These are phyloP conservation scores for Numenius arquata DNA, from an alignment of 2,113 vertebrate species.

Conservation along the genomic window DNA sequence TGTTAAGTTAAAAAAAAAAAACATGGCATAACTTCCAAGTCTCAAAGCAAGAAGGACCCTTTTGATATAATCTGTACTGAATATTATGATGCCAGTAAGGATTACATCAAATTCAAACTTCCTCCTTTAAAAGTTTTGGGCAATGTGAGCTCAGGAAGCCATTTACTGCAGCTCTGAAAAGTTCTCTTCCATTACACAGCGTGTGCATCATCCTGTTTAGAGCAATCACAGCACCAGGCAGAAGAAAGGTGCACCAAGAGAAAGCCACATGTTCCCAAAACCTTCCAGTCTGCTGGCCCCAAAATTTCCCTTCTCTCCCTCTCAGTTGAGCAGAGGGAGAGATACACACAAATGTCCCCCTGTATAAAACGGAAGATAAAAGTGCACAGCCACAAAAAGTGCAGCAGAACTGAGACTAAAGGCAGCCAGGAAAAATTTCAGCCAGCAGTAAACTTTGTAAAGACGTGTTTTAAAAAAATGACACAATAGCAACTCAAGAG, in stretches of 20 bases:
- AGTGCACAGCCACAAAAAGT: not conserved
- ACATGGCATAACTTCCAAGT: not conserved
- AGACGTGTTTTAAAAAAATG: not conserved
- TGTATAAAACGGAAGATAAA: not conserved
- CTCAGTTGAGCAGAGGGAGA: not conserved
- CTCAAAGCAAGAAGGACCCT: not conserved
- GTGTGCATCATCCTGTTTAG: not conserved
- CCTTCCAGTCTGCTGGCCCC: not conserved
- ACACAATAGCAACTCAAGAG: rapidly evolving
- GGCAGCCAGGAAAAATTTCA: not conserved
- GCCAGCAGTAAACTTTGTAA: not conserved
- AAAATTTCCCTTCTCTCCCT: not conserved
- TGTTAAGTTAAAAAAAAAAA: not conserved
- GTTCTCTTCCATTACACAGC: not conserved
- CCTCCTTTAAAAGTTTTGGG: not conserved
- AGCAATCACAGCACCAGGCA: not conserved
- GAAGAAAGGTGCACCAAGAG: not conserved
- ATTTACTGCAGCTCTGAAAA: not conserved
- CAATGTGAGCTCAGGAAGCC: not conserved
- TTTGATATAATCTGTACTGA: not conserved
- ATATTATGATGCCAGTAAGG: not conserved
- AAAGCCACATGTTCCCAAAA: not conserved
- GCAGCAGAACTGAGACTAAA: not conserved
- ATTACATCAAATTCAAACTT: not conserved
- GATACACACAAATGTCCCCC: not conserved